These are phyloP conservation scores for Melipona beecheii DNA, from an alignment of 2,888 invertebrate species.

Conservation along the genomic window DNA sequence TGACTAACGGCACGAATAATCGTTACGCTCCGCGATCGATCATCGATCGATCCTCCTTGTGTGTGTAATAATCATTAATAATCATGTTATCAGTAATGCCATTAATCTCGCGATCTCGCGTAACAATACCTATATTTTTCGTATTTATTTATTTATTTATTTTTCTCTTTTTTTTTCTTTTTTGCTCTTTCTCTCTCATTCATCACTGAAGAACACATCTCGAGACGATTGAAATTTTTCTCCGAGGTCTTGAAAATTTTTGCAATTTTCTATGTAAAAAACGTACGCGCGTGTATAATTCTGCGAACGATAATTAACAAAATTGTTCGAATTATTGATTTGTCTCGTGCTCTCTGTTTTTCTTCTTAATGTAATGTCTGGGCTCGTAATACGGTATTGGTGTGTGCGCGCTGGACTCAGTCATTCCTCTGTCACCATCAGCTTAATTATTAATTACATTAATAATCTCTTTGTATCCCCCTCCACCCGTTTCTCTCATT, in stretches of 20 bases:
- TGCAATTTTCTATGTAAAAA: neutral
- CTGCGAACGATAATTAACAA: conserved; percentile 2
- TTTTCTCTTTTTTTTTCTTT: neutral
- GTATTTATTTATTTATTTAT: neutral
- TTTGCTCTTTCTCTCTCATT: no score
- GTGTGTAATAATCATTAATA: conserved; percentile 63
- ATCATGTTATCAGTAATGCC: conserved; percentile 52
- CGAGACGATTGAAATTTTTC: conserved; percentile 15
- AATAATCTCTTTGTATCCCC: conserved; percentile 33
- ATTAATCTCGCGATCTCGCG: conserved; percentile 61
- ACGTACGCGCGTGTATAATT: conserved; percentile 1
- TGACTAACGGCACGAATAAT: conserved; percentile 76
- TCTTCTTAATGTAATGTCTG: conserved; percentile 58
- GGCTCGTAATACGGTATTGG: conserved; percentile 75
- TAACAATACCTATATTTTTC: conserved; percentile 60
- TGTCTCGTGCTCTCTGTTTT: neutral
- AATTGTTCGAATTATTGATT: neutral
- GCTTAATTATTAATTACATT: conserved; percentile 69
- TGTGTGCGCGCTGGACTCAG: conserved; percentile 77
- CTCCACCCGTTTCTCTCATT: conserved; percentile 13
- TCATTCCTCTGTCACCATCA: conserved; percentile 58
- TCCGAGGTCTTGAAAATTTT: neutral
- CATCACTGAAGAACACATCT: neutral
- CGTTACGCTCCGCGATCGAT: conserved; percentile 56
- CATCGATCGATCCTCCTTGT: conserved; percentile 47